These are phyloP conservation scores for Dipodomys stephensi DNA, from an alignment of 2,113 vertebrate genomes.

Conservation along the genomic window DNA sequence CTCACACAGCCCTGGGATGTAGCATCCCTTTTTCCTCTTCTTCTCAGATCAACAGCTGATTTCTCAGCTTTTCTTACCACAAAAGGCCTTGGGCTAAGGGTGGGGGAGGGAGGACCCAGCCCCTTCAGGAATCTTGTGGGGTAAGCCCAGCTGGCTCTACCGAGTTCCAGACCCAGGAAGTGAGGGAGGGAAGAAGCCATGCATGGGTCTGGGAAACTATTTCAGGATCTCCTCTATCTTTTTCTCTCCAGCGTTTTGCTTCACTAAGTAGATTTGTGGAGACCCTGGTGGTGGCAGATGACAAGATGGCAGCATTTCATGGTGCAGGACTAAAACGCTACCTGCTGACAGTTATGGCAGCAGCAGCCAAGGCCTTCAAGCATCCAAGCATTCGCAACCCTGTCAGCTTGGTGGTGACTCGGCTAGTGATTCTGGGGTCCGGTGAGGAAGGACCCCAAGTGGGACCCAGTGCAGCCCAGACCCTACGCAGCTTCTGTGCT, in stretches of 20 bases:
- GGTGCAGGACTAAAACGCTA: slow-evolving; percentile 83
- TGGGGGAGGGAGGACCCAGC: slow-evolving; percentile 24
- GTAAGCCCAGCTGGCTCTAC: slow-evolving; percentile 7
- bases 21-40: not conserved
- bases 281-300: slow-evolving; percentile 87
- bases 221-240: not conserved
- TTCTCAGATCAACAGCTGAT: slow-evolving; percentile 57
- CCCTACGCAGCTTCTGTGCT: slow-evolving; percentile 86
- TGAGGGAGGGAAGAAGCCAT: not conserved
- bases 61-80: slow-evolving; percentile 37
- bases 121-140: not conserved
- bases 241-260: slow-evolving; percentile 82
- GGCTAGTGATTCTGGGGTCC: slow-evolving; percentile 84
- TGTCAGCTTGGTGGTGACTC: slow-evolving; percentile 85
- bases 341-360: slow-evolving; percentile 86
- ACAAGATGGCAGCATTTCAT: slow-evolving; percentile 85
- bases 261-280: slow-evolving; percentile 86
- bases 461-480: slow-evolving; percentile 84
- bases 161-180: slow-evolving; percentile 51
- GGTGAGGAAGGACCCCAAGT: slow-evolving; percentile 80
- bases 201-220: not conserved
- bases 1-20: not conserved
- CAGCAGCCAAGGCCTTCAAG: slow-evolving; percentile 84
- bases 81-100: slow-evolving; percentile 37
- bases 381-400: slow-evolving; percentile 86